Percentiles rank a stretch among this genome's conserved stretches.
phyloP scores from a whole-genome alignment of 2,797 vertebrate genomes.

The Leontopithecus rosalia region DNA sequence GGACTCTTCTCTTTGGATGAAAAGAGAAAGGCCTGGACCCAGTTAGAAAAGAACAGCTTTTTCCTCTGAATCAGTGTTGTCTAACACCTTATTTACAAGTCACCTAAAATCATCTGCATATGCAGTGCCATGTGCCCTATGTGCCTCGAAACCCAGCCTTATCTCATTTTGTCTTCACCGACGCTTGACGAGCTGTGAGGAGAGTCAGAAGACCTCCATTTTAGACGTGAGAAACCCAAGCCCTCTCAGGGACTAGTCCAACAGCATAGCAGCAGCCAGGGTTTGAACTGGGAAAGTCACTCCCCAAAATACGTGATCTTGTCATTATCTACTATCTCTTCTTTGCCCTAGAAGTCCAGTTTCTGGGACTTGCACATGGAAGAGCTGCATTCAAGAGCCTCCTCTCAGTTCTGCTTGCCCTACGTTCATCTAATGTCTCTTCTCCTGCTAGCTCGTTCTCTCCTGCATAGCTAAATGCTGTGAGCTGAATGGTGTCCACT shows the following conservation, averaged over 20 bases:
- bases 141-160: background rate
- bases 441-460: background rate
- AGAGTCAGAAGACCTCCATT: background rate
- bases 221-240: background rate
- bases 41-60: background rate
- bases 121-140: accelerated
- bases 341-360: background rate
- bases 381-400: background rate
- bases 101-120: background rate
- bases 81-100: accelerated
- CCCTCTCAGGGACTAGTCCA: background rate
- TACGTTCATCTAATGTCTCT: too few relatives aligned
- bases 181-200: accelerated
- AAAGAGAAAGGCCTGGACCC: background rate
- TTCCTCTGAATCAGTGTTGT: accelerated
- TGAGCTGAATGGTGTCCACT: background rate
- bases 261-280: background rate
- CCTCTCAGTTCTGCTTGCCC: background rate
- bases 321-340: background rate
- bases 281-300: background rate
- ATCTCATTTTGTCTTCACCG: background rate
- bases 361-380: background rate
- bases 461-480: background rate
- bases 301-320: background rate
- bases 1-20: background rate